A percentile compares a stretch with the other conserved stretches of the same genome.
These are phyloP conservation scores for Caenorhabditis auriculariae DNA, from an alignment of 2,888 invertebrate genomes.

Conservation along the genomic window DNA sequence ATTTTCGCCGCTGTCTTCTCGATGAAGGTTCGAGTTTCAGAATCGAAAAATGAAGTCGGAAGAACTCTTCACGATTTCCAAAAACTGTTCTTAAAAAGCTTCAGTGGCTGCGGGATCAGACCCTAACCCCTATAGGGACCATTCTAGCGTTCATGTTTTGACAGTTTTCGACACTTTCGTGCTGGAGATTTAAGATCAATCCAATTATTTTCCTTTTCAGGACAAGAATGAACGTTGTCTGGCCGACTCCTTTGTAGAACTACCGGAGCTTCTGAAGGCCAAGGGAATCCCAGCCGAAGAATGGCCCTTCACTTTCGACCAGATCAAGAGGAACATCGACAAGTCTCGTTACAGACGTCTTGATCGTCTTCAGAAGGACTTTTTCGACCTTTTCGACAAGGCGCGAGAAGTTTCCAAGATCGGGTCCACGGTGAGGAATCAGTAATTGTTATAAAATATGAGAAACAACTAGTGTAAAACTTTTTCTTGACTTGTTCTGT, in stretches of 20 bases:
- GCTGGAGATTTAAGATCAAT: not conserved
- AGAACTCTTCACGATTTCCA: too few relatives aligned
- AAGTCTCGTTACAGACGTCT: slow-evolving; percentile 84
- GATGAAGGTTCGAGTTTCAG: slow-evolving; percentile 72
- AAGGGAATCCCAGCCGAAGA: slow-evolving; percentile 67
- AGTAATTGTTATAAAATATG: not conserved
- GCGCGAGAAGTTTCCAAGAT: slow-evolving; percentile 84
- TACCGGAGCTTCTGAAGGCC: slow-evolving; percentile 75
- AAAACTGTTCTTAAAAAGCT: too few relatives aligned
- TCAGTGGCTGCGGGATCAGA: too few relatives aligned
- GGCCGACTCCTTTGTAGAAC: slow-evolving; percentile 87
- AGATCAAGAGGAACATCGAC: slow-evolving; percentile 88
- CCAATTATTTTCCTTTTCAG: slow-evolving; percentile 45
- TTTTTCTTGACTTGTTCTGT: not conserved
- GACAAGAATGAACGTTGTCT: slow-evolving; percentile 94
- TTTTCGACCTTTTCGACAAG: slow-evolving; percentile 86
- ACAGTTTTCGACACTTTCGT: not conserved
- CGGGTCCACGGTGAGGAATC: slow-evolving; percentile 73
- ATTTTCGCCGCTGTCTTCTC: slow-evolving; percentile 91
- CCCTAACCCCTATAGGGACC: too few relatives aligned
- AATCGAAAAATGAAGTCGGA: not conserved
- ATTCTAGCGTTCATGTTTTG: too few relatives aligned
- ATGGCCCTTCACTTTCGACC: slow-evolving; percentile 82
- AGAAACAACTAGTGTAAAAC: not conserved
- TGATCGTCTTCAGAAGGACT: slow-evolving; percentile 83